Conservation (phyloP, 2,113 vertebrate genomes). For the Brienomyrus brachyistius region DNA sequence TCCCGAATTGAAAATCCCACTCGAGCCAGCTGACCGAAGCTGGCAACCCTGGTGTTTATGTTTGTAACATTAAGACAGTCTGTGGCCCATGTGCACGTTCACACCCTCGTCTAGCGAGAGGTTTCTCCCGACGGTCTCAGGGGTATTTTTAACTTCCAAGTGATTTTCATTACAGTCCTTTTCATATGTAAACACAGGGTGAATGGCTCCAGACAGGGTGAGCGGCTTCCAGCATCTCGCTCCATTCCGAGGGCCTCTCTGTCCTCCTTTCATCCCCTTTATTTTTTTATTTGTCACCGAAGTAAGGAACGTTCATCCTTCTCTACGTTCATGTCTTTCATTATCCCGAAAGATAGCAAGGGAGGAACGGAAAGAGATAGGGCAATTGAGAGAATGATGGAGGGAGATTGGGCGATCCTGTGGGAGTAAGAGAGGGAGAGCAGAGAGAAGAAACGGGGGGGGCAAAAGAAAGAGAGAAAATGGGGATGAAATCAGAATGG, state of each 20-base stretch:
- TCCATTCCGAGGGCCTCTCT: not conserved
- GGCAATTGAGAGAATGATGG: not conserved
- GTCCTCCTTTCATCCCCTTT: not conserved
- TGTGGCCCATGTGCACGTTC: not conserved
- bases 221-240: not conserved
- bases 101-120: not conserved
- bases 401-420: not conserved
- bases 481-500: not conserved
- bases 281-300: not conserved
- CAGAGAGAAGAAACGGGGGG: not conserved
- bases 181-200: not conserved
- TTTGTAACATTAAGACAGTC: not conserved
- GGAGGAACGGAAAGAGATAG: not conserved
- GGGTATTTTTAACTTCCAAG: not conserved
- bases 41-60: not conserved
- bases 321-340: not conserved
- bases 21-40: not conserved
- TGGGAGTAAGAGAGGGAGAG: not conserved
- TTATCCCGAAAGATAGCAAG: not conserved
- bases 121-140: not conserved
- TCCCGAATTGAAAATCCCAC: not conserved
- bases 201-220: not conserved
- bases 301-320: not conserved
- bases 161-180: not conserved
- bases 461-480: not conserved